These are phyloP conservation scores for Pantherophis alleghaniensis DNA, from an alignment of 2,797 vertebrate species.

Conservation along the genomic window DNA sequence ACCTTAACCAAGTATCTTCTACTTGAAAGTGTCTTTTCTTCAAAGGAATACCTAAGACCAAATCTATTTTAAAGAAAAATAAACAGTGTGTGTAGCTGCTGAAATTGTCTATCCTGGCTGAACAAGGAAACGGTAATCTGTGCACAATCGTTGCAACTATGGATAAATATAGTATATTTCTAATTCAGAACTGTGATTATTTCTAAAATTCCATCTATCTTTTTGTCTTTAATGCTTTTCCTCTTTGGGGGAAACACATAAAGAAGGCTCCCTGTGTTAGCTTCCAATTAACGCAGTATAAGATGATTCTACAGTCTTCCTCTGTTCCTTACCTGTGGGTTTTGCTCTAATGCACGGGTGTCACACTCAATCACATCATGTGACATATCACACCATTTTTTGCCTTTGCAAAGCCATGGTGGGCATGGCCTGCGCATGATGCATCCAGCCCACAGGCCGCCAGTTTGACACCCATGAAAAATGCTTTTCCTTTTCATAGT, in stretches of 20 bases:
- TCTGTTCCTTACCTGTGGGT: neutral
- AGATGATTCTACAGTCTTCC: neutral
- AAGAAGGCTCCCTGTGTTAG: no score
- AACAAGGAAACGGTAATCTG: neutral
- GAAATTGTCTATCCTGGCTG: neutral
- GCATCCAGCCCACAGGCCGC: no score
- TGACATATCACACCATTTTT: no score
- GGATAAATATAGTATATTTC: neutral
- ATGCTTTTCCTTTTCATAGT: neutral
- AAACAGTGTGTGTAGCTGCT: neutral
- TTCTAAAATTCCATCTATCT: neutral
- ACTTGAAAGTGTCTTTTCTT: neutral
- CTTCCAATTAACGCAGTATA: neutral
- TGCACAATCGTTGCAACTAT: neutral
- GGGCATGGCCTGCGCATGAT: no score
- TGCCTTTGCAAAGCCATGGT: no score
- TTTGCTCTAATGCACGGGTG: neutral
- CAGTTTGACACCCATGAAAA: no score
- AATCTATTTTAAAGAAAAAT: neutral
- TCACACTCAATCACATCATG: no score
- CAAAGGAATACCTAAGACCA: neutral
- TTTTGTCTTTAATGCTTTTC: neutral
- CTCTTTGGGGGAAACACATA: neutral
- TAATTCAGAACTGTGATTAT: neutral
- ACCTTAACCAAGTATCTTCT: neutral